Base-by-base conservation (phyloP, 92 coral and sea anemone genomes). In the Heteractis magnifica region DNA sequence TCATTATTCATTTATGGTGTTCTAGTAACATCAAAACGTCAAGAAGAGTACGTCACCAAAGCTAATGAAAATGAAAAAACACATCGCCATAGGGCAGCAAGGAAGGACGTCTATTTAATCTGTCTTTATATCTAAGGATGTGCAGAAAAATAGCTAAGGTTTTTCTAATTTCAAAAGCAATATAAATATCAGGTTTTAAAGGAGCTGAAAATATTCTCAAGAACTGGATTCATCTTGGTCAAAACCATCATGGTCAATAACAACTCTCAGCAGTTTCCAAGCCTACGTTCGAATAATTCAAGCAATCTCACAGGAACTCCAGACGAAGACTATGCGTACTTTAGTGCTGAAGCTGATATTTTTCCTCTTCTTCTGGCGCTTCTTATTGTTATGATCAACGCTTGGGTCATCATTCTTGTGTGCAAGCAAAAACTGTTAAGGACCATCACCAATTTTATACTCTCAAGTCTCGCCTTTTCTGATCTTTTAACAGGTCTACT, bases 351-450 rank as follows among this genome's bases (percentile, higher is more conserved):
- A 18, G 78, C 83, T 15, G 84, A 87, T 59, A 77, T 56, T 8
- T 87, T 87, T 72, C 90, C 87, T 21, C 80, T 87, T n/a, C 59
- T 87, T 6, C 49, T 87, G 10, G 90, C 90, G 8, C 48, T 87
- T 18, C 80, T 83, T 6, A 82, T 87, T 51, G 64, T 87, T 11
- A 79, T 79, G 51, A 76, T 83, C 49, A 87, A 87, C 62, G 20
- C 75, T 10, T 77, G 83, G 90, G 90, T 87, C 15, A 77, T 87
- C 9, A 65, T 71, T 26, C 51, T 87, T 2, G 83, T 87, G 4
- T 51, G 51, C 14, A 72, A 75, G 70, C 58, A 82, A 48, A 77
- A 59, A 49, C 20, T 52, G 20, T 77, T 87, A 5, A 79, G 86
- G 68, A 87, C 80, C 65, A 68, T 83, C 58, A 87, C 90, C 51